Evolutionary conservation across 2,888 invertebrate species (phyloP), one percentile per base, ranked within the genome.

Genomic region (Polydrusus pterygomalis): DNA sequence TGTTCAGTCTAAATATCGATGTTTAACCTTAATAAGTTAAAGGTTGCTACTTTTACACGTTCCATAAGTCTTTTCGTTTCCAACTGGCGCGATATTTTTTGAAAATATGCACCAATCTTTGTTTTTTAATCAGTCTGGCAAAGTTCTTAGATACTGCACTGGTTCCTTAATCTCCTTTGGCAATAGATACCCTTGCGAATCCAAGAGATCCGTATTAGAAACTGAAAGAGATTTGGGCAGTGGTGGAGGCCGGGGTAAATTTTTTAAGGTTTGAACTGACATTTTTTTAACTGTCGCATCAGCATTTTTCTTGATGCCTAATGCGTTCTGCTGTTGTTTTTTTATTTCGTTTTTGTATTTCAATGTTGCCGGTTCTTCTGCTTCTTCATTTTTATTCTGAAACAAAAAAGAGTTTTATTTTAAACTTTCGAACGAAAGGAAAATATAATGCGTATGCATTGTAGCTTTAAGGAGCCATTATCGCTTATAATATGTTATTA

Each of bases 151-250:
- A 84, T 88, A 88, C 76, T 85, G 84, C 20, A 84, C 86, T 0
- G 86, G 85, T 68, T 87, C 85, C 76, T 83, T 86, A 30, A 86
- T 58, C 74, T 85, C 84, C 45, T 85, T 87, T 0, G 94, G 93
- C 58, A 93, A 88, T 79, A 94, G 86, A 85, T 94, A 94, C 11
- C 93, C 93, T 25, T 92, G 92, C 0, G 91, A 89, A 83, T 94
- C 93, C 78, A 93, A 89, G 25, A 88, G 83, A 75, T 90, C 89
- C 5, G 87, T 85, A 10, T 90, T 88, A 0, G 84, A 81, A 8
- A 56, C 30, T 1, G 84, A 81, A 8, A 60, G 38, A 3, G 83
- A 75, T 54, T 62, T 73, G 0, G 91, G 90, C 9, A 91, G 89
- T 8, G 91, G 92, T 0, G 90, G 89, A 30, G 90, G 90, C 63